Percentiles rank a stretch among this genome's conserved stretches.
Conservation (phyloP, 2,797 vertebrate species). For the Florisuga fusca region DNA sequence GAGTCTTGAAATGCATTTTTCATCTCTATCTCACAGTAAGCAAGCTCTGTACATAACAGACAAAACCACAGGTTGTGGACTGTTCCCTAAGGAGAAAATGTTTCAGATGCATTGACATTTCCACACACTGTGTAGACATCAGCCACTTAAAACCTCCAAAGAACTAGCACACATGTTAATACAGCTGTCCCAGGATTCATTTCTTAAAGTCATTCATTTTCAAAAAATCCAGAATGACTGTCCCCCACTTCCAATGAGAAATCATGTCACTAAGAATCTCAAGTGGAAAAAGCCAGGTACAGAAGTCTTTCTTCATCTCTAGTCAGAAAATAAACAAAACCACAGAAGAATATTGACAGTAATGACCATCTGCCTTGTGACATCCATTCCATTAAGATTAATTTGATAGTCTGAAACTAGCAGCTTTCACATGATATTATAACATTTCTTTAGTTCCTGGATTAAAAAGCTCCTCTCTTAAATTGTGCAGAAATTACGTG, state of each 20-base stretch:
- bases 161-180: neutral
- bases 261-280: neutral
- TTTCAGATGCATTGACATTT: neutral
- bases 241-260: neutral
- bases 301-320: constrained; percentile 10
- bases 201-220: neutral
- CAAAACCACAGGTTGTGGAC: neutral
- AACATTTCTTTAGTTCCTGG: neutral
- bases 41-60: neutral
- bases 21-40: neutral
- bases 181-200: neutral
- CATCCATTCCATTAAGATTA: neutral
- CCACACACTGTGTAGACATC: neutral
- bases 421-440: neutral
- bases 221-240: neutral
- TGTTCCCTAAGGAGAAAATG: neutral
- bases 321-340: neutral
- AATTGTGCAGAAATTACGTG: neutral
- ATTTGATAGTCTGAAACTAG: neutral
- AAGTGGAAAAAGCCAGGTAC: neutral
- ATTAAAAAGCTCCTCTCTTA: neutral
- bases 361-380: neutral
- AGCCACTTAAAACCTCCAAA: neutral
- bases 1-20: neutral
- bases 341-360: neutral